phyloP scores from a whole-genome alignment of 2,888 invertebrate genomes.

The Eulithis testata region DNA sequence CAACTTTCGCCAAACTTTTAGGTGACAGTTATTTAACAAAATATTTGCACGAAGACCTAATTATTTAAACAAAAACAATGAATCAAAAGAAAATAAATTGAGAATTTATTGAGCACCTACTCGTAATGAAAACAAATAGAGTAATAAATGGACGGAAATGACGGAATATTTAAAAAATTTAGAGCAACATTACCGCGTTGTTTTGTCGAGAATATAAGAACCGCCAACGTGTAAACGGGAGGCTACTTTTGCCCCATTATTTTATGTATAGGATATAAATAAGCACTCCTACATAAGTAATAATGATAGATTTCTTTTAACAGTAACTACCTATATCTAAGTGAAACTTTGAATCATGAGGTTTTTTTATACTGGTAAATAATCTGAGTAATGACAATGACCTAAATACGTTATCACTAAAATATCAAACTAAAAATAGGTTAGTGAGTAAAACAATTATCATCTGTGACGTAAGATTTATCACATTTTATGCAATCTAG shows the following conservation, averaged over 20 bases:
- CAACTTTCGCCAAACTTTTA: slow-evolving; percentile 36
- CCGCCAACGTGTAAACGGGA: no score
- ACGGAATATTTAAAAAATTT: background rate
- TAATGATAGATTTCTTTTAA: no score
- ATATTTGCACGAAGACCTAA: slow-evolving; percentile 32
- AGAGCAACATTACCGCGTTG: background rate
- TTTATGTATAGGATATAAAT: no score
- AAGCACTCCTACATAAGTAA: no score
- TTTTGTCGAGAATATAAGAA: no score
- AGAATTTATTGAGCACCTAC: background rate
- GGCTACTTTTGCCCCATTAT: no score
- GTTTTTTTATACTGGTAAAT: no score
- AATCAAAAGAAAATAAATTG: slow-evolving; percentile 3
- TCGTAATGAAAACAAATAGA: background rate
- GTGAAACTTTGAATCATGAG: no score
- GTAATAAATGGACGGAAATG: background rate
- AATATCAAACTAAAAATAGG: background rate
- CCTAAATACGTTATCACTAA: no score
- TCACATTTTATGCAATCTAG: background rate
- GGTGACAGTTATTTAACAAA: slow-evolving; percentile 9
- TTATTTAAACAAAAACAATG: slow-evolving; percentile 1
- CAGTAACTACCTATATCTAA: no score
- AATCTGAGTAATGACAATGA: no score
- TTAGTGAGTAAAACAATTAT: background rate
- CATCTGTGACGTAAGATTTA: background rate